phyloP scores from a whole-genome alignment of 2,797 vertebrate species.

The Bradypodion ventrale region DNA sequence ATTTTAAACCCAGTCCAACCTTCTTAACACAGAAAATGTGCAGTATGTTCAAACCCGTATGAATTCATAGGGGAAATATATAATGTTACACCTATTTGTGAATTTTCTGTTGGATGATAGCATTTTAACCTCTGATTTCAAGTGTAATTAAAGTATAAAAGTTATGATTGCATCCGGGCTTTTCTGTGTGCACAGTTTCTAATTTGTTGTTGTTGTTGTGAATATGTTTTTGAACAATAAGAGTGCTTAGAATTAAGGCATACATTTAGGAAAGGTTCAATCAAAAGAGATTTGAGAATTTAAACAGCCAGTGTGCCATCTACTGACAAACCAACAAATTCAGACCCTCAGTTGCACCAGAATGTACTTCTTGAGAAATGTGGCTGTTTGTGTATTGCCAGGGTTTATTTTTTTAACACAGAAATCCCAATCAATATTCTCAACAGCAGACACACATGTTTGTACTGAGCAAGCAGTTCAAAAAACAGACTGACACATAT shows the following conservation, averaged over 20 bases:
- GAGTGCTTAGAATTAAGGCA: not conserved
- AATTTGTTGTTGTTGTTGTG: not conserved
- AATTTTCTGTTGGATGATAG: not conserved
- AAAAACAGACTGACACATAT: accelerated
- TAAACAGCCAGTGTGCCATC: conserved; percentile 62
- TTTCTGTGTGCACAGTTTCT: not conserved
- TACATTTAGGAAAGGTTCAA: not conserved
- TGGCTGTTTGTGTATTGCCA: accelerated
- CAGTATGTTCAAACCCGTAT: too few relatives aligned
- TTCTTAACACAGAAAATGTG: not conserved
- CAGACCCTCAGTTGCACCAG: not conserved
- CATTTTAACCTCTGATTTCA: not conserved
- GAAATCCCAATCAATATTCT: accelerated
- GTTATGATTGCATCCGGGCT: conserved; percentile 5
- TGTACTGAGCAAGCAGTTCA: accelerated
- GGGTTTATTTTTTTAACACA: not conserved
- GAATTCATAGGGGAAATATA: not conserved
- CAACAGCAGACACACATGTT: accelerated
- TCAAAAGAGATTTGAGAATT: conserved; percentile 32
- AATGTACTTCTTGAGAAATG: accelerated
- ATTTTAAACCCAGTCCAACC: not conserved
- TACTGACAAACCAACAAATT: conserved; percentile 58
- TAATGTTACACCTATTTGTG: not conserved
- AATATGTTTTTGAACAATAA: not conserved
- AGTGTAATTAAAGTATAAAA: not conserved